phyloP scores from a whole-genome alignment of 1,140 invertebrate genomes.

The Planococcus citri region DNA sequence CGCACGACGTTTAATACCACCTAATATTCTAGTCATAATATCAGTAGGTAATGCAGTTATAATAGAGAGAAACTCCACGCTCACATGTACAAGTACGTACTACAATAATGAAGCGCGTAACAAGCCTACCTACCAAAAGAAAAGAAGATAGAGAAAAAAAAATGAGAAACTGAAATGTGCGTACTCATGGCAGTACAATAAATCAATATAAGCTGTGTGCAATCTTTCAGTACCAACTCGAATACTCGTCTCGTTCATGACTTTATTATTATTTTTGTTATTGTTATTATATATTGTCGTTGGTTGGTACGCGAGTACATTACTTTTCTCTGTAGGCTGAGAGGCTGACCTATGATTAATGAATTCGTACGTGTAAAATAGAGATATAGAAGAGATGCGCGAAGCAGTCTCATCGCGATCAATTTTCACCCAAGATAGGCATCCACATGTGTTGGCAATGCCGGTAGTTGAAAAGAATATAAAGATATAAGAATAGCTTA shows the following conservation, averaged over 20 bases:
- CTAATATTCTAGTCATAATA: too few relatives aligned
- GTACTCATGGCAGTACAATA: neutral
- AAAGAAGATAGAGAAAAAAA: too few relatives aligned
- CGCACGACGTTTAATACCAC: neutral
- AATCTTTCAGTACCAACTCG: neutral
- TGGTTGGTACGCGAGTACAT: neutral
- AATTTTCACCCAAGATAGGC: neutral
- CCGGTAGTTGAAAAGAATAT: neutral
- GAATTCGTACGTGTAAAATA: too few relatives aligned
- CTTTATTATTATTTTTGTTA: slow-evolving; percentile 8
- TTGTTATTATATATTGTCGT: slow-evolving; percentile 8
- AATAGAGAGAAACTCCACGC: neutral
- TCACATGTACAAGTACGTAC: neutral
- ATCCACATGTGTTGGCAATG: neutral
- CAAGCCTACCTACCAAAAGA: neutral
- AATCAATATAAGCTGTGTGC: neutral
- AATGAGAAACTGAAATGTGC: neutral
- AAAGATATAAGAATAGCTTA: too few relatives aligned
- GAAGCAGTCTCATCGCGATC: neutral
- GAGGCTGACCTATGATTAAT: slow-evolving; percentile 6
- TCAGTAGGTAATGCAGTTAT: neutral
- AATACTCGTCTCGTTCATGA: neutral
- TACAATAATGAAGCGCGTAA: slow-evolving; percentile 2
- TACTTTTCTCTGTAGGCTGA: neutral
- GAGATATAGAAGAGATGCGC: neutral